Conservation (phyloP, 2,797 vertebrate species). For the Rhabdophis nuchalis region DNA sequence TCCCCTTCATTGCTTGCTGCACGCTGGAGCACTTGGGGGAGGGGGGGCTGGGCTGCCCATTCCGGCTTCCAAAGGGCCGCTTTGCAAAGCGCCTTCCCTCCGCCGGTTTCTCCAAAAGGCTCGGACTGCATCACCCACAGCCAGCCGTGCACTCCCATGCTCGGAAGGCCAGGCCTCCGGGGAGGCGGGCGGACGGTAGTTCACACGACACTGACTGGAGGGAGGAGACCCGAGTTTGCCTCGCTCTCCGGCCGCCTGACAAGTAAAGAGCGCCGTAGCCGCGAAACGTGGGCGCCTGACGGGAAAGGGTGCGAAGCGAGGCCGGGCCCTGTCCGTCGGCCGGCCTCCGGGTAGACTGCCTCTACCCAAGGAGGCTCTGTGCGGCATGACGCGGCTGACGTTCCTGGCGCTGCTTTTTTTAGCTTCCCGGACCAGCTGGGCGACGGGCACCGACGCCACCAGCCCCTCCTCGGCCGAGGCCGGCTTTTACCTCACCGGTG, state of each 20-base stretch:
- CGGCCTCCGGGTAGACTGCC: not conserved
- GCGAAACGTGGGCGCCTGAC: not conserved
- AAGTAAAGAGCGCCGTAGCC: not conserved
- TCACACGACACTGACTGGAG: no score
- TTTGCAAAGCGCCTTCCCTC: not conserved
- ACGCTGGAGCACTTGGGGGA: no score
- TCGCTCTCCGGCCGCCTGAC: not conserved
- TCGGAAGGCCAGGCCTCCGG: not conserved
- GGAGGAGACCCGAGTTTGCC: not conserved
- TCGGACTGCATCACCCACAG: not conserved
- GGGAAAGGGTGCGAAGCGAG: not conserved
- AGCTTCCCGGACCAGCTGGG: not conserved
- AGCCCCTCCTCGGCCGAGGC: not conserved
- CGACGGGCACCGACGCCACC: not conserved
- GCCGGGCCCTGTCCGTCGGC: not conserved
- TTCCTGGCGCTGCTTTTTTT: not conserved
- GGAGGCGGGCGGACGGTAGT: no score
- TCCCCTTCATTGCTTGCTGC: no score
- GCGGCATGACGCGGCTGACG: not conserved
- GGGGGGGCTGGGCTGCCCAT: not conserved
- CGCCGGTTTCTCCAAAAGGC: no score
- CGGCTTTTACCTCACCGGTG: slow-evolving; percentile 3
- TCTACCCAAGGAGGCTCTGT: not conserved
- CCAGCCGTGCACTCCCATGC: not conserved
- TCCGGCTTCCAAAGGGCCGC: not conserved